Conservation (phyloP, 2,888 invertebrate species). For the Amblyjoppa proteus region DNA sequence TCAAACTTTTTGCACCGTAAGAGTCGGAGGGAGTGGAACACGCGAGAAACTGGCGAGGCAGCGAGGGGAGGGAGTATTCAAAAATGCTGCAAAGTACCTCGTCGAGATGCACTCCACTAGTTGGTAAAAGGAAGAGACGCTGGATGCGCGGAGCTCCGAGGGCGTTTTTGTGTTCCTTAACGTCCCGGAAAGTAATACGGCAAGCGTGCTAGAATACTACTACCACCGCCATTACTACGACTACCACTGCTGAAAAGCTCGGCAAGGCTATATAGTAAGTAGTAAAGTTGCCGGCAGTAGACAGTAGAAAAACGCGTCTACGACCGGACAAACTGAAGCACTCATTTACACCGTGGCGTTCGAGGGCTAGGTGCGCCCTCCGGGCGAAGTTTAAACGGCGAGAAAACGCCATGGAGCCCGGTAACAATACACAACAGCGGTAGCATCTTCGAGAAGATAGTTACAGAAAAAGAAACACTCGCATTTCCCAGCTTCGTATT, state of each 20-base stretch:
- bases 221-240: constrained; percentile 19
- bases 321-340: constrained; percentile 71
- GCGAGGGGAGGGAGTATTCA: constrained; percentile 56
- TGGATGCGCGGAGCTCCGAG: constrained; percentile 42
- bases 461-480: constrained; percentile 48
- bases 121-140: constrained; percentile 52
- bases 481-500: constrained; percentile 68
- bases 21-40: constrained; percentile 37
- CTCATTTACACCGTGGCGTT: constrained; percentile 72
- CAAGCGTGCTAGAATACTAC: constrained; percentile 52
- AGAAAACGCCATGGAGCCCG: constrained; percentile 53
- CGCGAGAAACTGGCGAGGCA: constrained; percentile 17
- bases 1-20: constrained; percentile 56
- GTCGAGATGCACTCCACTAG: constrained; percentile 67
- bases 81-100: constrained; percentile 67
- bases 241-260: constrained; percentile 44
- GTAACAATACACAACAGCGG: constrained; percentile 63
- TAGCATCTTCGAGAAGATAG: constrained; percentile 58
- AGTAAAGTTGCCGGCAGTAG: constrained; percentile 71
- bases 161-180: constrained; percentile 67
- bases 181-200: constrained; percentile 66
- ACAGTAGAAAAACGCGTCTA: constrained; percentile 73
- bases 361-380: constrained; percentile 42
- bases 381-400: constrained; percentile 69
- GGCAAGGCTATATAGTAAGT: constrained; percentile 62